Evolutionary conservation across 2,113 vertebrate genomes (phyloP).

Genomic region (Otolemur garnettii): DNA sequence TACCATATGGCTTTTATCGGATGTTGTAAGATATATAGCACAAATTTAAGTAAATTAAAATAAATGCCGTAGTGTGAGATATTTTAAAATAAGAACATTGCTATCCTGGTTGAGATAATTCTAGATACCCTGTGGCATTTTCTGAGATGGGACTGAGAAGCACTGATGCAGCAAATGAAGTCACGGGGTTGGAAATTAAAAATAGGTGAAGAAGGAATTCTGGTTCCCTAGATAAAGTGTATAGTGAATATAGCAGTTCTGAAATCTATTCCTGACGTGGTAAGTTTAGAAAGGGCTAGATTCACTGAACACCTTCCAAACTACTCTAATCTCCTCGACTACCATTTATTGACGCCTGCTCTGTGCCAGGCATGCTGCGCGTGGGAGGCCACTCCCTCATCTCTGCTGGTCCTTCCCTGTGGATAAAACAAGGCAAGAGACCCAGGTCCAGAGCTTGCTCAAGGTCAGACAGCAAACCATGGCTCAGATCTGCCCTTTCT

Average conservation of each 20-base stretch:
- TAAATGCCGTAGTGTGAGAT: conserved; percentile 54
- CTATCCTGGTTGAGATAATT: conserved; percentile 44
- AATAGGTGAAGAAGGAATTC: conserved; percentile 48
- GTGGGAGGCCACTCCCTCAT: neutral
- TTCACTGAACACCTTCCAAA: neutral
- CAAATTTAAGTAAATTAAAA: conserved; percentile 68
- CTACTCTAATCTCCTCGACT: neutral
- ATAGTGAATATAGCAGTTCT: conserved; percentile 18
- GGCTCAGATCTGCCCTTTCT: neutral
- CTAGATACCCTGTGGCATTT: conserved; percentile 43
- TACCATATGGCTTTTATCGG: conserved; percentile 62
- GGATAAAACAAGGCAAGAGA: neutral
- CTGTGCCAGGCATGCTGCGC: fast-evolving
- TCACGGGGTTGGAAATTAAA: conserved; percentile 64
- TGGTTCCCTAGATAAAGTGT: conserved; percentile 33
- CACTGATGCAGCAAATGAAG: conserved; percentile 42
- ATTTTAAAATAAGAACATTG: conserved; percentile 69
- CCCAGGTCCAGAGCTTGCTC: neutral
- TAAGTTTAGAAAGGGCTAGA: neutral
- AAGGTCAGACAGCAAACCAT: neutral
- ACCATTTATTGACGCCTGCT: fast-evolving
- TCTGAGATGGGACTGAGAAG: conserved; percentile 49
- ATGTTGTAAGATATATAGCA: conserved; percentile 69
- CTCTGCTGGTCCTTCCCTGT: neutral
- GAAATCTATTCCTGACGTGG: neutral